Base-by-base conservation (phyloP, 1,140 invertebrate species). In the Gryllus bimaculatus region DNA sequence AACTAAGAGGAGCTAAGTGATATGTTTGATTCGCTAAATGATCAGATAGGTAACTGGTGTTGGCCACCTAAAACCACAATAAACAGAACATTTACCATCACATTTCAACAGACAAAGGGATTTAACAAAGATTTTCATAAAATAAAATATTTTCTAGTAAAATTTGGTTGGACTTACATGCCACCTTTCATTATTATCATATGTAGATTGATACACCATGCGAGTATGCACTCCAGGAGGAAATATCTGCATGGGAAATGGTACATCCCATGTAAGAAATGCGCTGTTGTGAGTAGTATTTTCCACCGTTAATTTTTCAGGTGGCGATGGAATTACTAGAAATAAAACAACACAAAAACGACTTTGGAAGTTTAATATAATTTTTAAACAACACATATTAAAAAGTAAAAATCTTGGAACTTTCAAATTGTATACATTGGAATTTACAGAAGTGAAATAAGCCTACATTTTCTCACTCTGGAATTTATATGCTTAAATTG, bases 191-290 rank as follows among this genome's bases (percentile, higher is more conserved):
- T 77, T 87, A 76, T 86, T 84, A 82, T 88, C 86, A 85, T 89
- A 90, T 81, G 90, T 87, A 80, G 89, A 89, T 81, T 90, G 89
- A 85, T 92, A 92, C 78, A 89, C 86, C 66, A 93, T 87, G 83
- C 87, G 88, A 81, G 91, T 88, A 78, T 87, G 84, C 8, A 93
- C 82, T 21, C 90, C 90, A 79, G 84, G 84, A 26, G 90, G 87
- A 81, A 93, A 90, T 80, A 85, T 87, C 74, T 86, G 82, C 84
- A 93, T 87, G 39, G 88, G 87, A 81, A 86, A 87, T 47, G 89
- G 87, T 8, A 92, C 84, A 18, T 79, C 83, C 92, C 92, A 93
- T 47, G 84, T 81, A 20, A 93, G 83, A 54, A 85, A 81, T 48
- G 89, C 88, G 82, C 89, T 90, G 76, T 90, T 87, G 4, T 87